These are phyloP conservation scores for Trochalopteron elliotii DNA, from an alignment of 2,113 vertebrate species.

Conservation along the genomic window DNA sequence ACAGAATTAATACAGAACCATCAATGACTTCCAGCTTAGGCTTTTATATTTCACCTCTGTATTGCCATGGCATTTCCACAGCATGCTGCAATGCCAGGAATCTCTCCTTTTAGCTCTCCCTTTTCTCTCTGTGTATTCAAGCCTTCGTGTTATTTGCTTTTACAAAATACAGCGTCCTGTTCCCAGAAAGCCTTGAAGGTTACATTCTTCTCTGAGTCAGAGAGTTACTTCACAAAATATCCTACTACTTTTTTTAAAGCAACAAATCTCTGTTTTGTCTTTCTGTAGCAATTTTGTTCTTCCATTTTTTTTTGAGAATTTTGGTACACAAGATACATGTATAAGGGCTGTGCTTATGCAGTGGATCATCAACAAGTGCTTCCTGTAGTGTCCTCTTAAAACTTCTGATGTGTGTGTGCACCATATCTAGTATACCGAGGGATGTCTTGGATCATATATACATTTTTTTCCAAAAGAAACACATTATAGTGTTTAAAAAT, in stretches of 20 bases:
- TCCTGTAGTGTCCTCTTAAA: not conserved
- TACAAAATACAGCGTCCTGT: not conserved
- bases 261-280: not conserved
- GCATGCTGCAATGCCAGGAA: not conserved
- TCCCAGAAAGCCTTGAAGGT: conserved; percentile 27
- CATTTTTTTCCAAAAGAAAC: not conserved
- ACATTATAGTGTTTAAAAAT: not conserved
- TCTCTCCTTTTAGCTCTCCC: not conserved
- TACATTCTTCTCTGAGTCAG: not conserved
- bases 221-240: not conserved
- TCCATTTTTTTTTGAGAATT: not conserved
- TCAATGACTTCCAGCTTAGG: not conserved
- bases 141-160: not conserved
- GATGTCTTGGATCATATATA: not conserved
- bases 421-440: not conserved
- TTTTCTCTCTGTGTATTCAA: conserved; percentile 37
- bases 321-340: not conserved
- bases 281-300: not conserved
- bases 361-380: not conserved
- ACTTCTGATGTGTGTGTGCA: not conserved
- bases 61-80: conserved; percentile 38
- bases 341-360: not conserved
- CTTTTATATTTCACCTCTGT: not conserved
- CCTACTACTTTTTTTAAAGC: not conserved
- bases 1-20: not conserved